Conservation (phyloP, 2,888 invertebrate genomes). For the Phalera bucephala region DNA sequence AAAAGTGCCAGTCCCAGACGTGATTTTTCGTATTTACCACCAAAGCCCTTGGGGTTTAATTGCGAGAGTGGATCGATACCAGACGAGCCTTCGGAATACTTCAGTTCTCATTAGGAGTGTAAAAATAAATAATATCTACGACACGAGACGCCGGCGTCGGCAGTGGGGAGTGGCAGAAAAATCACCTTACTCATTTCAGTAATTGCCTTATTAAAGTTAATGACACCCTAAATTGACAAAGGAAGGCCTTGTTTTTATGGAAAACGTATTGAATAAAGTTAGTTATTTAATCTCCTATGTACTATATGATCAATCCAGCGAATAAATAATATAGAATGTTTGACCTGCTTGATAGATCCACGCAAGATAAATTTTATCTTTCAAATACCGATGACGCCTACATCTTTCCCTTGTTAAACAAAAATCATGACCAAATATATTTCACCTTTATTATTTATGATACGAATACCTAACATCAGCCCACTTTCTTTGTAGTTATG, state of each 20-base stretch:
- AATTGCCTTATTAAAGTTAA: conserved; percentile 47
- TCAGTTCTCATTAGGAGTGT: conserved; percentile 70
- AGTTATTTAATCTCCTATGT: too few relatives aligned
- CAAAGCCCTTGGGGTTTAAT: too few relatives aligned
- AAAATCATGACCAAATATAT: not conserved
- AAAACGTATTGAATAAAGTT: too few relatives aligned
- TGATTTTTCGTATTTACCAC: too few relatives aligned
- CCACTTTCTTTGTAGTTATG: conserved; percentile 36
- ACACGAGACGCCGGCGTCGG: conserved; percentile 40
- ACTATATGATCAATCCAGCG: not conserved
- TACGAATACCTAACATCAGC: conserved; percentile 19
- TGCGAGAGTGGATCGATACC: conserved; percentile 42
- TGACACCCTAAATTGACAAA: conserved; percentile 25
- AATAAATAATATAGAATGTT: not conserved
- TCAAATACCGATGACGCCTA: not conserved
- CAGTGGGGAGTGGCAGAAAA: conserved; percentile 34
- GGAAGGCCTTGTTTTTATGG: conserved; percentile 2
- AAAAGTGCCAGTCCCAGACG: too few relatives aligned
- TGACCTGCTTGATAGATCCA: not conserved
- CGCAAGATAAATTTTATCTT: not conserved
- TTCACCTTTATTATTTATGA: conserved; percentile 11
- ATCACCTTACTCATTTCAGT: conserved; percentile 43
- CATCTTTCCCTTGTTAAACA: not conserved
- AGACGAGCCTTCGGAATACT: conserved; percentile 42
- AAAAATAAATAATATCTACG: conserved; percentile 67